Conservation (phyloP, 2,113 vertebrate genomes). For the Oceanodroma tethys region DNA sequence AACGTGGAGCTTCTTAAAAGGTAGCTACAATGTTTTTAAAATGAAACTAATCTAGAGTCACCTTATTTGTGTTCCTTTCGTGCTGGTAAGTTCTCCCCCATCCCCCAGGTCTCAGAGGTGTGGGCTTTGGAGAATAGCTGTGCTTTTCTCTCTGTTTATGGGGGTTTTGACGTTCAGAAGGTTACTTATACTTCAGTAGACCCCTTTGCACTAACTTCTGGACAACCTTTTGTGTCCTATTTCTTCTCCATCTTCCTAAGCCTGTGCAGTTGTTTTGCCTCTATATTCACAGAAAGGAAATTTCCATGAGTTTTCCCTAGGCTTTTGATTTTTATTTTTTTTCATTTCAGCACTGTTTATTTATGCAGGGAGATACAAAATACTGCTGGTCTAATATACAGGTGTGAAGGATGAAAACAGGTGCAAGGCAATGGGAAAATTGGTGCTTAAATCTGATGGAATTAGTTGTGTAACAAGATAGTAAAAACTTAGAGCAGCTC, state of each 20-base stretch:
- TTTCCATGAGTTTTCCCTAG: not conserved
- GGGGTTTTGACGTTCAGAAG: not conserved
- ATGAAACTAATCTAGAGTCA: not conserved
- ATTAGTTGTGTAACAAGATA: not conserved
- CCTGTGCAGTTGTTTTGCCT: not conserved
- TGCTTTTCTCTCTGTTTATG: not conserved
- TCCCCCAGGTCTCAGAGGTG: no score
- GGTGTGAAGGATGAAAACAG: not conserved
- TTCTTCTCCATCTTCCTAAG: not conserved
- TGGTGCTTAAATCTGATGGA: not conserved
- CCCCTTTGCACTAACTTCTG: not conserved
- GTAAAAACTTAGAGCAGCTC: not conserved
- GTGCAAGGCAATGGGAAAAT: not conserved
- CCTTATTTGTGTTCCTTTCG: not conserved
- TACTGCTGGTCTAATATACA: not conserved
- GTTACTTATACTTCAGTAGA: not conserved
- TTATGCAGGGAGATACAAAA: not conserved
- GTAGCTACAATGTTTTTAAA: not conserved
- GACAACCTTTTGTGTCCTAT: not conserved
- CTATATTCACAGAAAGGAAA: not conserved
- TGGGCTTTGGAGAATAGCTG: not conserved
- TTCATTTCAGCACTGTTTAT: not conserved
- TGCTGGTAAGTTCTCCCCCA: not conserved
- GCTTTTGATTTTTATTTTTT: not conserved
- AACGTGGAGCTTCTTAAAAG: not conserved